Base-by-base conservation (phyloP, 2,113 vertebrate species). In the Hyla sarda region DNA sequence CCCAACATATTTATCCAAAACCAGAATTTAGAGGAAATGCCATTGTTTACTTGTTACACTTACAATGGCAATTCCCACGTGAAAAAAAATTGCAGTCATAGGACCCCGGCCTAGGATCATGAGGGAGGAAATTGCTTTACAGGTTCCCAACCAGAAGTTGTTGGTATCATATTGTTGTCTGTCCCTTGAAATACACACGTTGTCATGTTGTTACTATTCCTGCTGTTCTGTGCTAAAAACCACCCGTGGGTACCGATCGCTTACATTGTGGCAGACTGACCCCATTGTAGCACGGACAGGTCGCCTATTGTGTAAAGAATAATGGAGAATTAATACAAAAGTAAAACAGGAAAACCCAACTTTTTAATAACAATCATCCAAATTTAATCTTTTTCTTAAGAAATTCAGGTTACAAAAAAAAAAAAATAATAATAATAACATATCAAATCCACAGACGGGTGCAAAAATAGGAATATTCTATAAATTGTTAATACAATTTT, bases 31-130 rank as follows among this genome's bases (percentile, higher is more conserved):
- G 95, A 94, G 97, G 97, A 98, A 99, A 96, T 96, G 94, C 96
- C 95, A 99, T 99, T 99, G 98, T 99, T 96, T 96, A 95, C 94
- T 94, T 95, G 97, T 96, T 96, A 96, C 94, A 92, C 95, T 91
- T 95, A 96, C 92, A 95, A 96, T 95, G 94, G 95, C 94, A 94
- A 97, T 99, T 99, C 98, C 98, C 98, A 99, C 92, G 96, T 97
- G 97, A 98, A 98, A 96, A 94, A 95, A 95, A 94, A 95, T 94
- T 94, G 94, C 94, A 94, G 93, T 93, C 90, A 88, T 93, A 94
- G 93, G 94, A 95, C 90, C 92, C 90, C 76, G 92, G 75, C 89
- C 89, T 14, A 82, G 91, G 90, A 91, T 93, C 74, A 90, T 91
- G 90, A 93, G 95, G 94, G 93, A 95, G 95, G 94, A 95, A 95